Evolutionary conservation across 2,888 invertebrate genomes (phyloP).

Genomic region (Galerucella nymphaeae): DNA sequence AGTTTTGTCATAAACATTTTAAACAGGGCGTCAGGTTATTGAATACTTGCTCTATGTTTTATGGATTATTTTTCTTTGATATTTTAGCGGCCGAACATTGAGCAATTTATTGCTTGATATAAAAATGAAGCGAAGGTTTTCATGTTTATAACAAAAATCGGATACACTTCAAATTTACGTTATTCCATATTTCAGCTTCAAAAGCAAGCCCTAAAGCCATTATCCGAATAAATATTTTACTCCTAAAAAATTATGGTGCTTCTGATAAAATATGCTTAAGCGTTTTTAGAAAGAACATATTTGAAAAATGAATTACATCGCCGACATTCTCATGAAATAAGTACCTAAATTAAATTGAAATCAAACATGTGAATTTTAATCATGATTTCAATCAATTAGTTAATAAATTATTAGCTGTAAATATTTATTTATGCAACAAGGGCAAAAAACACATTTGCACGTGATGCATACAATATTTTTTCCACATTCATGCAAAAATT

Average conservation of each 20-base stretch:
- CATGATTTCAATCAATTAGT: too few relatives aligned
- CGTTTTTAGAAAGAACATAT: not conserved
- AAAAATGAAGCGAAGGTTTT: slow-evolving; percentile 21
- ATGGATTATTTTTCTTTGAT: not conserved
- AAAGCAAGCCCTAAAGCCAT: not conserved
- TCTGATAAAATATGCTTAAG: not conserved
- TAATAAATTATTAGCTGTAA: too few relatives aligned
- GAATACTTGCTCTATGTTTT: too few relatives aligned
- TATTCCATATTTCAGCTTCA: slow-evolving; percentile 1
- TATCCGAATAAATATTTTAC: not conserved
- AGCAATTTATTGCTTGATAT: slow-evolving; percentile 23
- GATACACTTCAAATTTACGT: slow-evolving; percentile 4
- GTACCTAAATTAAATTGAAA: not conserved
- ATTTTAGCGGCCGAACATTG: slow-evolving; percentile 25
- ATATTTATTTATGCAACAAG: too few relatives aligned
- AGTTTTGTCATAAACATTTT: too few relatives aligned
- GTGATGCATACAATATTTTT: too few relatives aligned
- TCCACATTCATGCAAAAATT: too few relatives aligned
- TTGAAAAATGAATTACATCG: not conserved
- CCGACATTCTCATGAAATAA: not conserved
- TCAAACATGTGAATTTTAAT: not conserved
- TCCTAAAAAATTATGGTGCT: not conserved
- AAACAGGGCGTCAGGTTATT: too few relatives aligned
- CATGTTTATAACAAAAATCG: slow-evolving; percentile 4
- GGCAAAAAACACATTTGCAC: too few relatives aligned